Conservation (phyloP, 1,140 invertebrate species). For the Pogonomyrmex barbatus region DNA sequence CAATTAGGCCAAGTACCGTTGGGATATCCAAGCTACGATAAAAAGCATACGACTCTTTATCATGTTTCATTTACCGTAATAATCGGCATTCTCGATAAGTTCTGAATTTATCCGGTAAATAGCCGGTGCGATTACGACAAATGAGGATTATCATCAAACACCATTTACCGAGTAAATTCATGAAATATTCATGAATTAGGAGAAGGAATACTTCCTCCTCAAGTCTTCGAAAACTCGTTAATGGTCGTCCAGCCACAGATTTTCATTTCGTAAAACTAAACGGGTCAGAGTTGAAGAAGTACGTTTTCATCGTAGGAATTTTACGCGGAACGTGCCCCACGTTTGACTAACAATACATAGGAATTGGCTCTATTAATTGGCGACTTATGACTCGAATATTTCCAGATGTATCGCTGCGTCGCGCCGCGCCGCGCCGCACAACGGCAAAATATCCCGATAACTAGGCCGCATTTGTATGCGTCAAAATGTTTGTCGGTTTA, state of each 20-base stretch:
- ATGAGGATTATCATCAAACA: background rate
- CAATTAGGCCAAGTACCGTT: constrained; percentile 56
- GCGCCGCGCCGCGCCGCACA: background rate
- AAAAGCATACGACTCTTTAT: constrained; percentile 43
- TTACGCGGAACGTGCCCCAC: background rate
- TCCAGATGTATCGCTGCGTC: constrained; percentile 5
- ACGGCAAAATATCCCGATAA: constrained; percentile 47
- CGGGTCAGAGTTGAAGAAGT: background rate
- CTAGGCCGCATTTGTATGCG: constrained; percentile 45
- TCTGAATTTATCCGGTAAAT: background rate
- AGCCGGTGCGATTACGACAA: background rate
- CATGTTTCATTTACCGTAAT: background rate
- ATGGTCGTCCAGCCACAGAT: background rate
- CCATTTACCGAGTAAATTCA: background rate
- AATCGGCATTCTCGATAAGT: background rate
- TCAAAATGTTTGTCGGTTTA: constrained; percentile 54
- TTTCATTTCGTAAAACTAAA: background rate
- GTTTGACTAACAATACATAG: constrained; percentile 24
- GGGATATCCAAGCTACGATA: constrained; percentile 31
- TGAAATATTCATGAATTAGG: constrained; percentile 14
- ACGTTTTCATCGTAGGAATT: background rate
- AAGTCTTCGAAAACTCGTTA: background rate
- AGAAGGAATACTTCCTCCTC: background rate
- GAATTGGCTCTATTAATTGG: no score
- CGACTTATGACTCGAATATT: constrained; percentile 41